Percentiles rank a stretch among this genome's conserved stretches.
Evolutionary conservation across 2,113 vertebrate genomes (phyloP).

Genomic region (Gyps fulvus): DNA sequence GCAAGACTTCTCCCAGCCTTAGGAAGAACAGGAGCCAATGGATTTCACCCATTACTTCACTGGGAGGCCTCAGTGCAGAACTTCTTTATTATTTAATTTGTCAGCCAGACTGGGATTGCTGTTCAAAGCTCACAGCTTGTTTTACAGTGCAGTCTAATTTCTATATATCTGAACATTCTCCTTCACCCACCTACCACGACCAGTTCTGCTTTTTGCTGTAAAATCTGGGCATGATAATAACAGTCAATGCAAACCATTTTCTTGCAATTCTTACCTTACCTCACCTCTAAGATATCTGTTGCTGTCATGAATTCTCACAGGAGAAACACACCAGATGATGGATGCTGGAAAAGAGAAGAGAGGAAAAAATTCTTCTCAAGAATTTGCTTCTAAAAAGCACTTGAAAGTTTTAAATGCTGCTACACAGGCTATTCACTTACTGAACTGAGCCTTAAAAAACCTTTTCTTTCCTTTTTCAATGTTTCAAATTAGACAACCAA

Average conservation of each 20-base stretch:
- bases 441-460: neutral
- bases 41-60: neutral
- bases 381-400: slow-evolving; percentile 2
- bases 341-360: neutral
- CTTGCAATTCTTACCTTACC: neutral
- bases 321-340: neutral
- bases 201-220: neutral
- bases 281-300: neutral
- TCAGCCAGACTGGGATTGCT: neutral
- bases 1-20: neutral
- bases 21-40: neutral
- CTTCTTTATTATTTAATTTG: neutral
- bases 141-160: neutral
- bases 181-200: neutral
- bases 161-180: neutral
- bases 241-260: neutral
- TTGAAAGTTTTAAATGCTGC: slow-evolving; percentile 35
- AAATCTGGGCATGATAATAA: neutral
- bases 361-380: neutral
- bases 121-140: neutral
- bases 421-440: neutral
- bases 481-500: slow-evolving; percentile 49
- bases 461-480: neutral
- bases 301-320: neutral
- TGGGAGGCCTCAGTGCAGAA: neutral